A percentile compares a stretch with the other conserved stretches of the same genome.
Evolutionary conservation across 2,797 vertebrate genomes (phyloP).

Genomic region (Molothrus ater): DNA sequence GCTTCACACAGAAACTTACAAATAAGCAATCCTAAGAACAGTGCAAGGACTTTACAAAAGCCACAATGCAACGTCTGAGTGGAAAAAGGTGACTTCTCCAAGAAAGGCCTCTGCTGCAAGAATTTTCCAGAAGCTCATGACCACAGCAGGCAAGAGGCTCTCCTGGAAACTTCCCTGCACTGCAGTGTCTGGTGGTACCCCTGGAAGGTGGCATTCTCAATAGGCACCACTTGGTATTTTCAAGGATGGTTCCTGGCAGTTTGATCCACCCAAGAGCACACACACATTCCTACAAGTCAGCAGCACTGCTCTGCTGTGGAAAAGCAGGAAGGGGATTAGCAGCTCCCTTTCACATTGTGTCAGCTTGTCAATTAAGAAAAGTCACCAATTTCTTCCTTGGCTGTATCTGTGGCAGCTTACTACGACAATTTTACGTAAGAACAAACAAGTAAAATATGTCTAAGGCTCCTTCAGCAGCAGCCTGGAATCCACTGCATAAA

Average conservation of each 20-base stretch:
- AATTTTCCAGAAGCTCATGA: neutral
- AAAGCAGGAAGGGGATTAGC: neutral
- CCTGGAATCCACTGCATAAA: neutral
- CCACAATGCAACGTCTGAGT: neutral
- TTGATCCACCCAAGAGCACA: neutral
- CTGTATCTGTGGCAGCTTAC: neutral
- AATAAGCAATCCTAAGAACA: slow-evolving; percentile 30
- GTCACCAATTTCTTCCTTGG: neutral
- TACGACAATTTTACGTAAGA: neutral
- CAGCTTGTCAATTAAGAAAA: neutral
- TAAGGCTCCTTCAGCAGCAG: neutral
- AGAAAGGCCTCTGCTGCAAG: neutral
- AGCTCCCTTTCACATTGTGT: neutral
- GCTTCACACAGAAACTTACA: slow-evolving; percentile 23
- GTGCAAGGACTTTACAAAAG: neutral
- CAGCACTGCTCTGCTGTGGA: neutral
- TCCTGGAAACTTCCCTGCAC: neutral
- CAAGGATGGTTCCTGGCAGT: neutral
- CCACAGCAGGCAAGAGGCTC: neutral
- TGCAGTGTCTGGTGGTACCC: neutral
- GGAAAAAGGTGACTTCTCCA: neutral
- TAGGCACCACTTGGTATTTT: neutral
- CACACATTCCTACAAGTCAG: neutral
- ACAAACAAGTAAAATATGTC: neutral
- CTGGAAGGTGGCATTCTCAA: neutral